Conservation (phyloP, 2,888 invertebrate genomes). For the Smittia aterrima region DNA sequence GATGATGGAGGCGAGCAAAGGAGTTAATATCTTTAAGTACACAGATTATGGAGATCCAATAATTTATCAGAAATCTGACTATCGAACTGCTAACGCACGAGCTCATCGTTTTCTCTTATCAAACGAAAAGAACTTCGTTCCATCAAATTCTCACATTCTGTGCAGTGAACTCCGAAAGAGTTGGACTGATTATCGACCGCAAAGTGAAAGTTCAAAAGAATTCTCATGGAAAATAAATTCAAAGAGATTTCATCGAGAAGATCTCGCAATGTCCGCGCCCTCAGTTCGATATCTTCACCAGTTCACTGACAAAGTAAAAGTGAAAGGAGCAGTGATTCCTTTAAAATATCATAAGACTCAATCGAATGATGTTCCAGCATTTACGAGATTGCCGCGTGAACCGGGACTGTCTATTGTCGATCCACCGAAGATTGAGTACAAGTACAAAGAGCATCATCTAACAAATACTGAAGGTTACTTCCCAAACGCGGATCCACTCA, state of each 20-base stretch:
- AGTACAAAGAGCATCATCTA: not conserved
- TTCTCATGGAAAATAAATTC: slow-evolving; percentile 29
- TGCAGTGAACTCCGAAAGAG: not conserved
- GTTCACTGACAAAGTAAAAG: slow-evolving; percentile 27
- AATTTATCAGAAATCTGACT: slow-evolving; percentile 46
- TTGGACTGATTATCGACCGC: not conserved
- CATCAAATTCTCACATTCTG: not conserved
- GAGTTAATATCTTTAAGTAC: not conserved
- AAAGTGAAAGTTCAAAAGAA: slow-evolving; percentile 8
- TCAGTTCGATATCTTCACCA: slow-evolving; percentile 26
- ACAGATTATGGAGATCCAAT: slow-evolving; percentile 49
- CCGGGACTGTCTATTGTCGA: not conserved
- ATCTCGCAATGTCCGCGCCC: not conserved
- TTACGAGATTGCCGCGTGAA: not conserved
- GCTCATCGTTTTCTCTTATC: slow-evolving; percentile 48
- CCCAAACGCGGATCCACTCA: not conserved
- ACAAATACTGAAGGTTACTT: slow-evolving; percentile 18
- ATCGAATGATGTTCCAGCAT: not conserved
- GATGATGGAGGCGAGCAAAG: too few species aligned
- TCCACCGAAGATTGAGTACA: not conserved
- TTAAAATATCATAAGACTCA: not conserved
- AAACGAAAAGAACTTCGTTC: slow-evolving; percentile 42
- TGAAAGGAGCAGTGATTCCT: not conserved
- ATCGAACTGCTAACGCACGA: slow-evolving; percentile 49
- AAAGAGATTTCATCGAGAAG: slow-evolving; percentile 5